Base-by-base conservation (phyloP, 2,797 vertebrate species). In the Parauchenoglanis ngamensis region DNA sequence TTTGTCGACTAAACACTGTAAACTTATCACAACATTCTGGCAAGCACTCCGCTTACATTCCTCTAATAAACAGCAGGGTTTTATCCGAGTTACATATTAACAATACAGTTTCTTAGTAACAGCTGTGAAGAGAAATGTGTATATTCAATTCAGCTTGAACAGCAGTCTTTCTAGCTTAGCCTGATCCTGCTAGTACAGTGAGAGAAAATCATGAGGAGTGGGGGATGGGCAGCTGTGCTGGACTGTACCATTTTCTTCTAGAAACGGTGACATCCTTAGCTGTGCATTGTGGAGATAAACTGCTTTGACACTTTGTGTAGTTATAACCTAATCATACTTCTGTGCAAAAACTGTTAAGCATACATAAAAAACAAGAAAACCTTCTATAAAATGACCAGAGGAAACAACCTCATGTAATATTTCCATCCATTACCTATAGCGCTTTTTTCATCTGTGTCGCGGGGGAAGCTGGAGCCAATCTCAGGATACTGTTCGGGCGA, bases 191-290 rank as follows among this genome's bases (percentile, higher is more conserved):
- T 15, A 63, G 23, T 35, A 87, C 61, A 77, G 59, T 49, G 61
- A 44, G n/a, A 82, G 44, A 76, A 83, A 75, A 87, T n/a, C 3
- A 44, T 31, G 17, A 21, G 12, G 82, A 84, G 63, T 12, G 75
- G 73, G 87, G 82, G 83, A 85, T 56, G 87, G 82, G 87, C 12
- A 59, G 75, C 65, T 31, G 31, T 68, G 13, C 2, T 59, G 40
- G 82, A 79, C 75, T 79, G 31, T 87, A 84, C 87, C 83, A 78
- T 84, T 67, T 84, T 52, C 61, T 70, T 70, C 63, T 11, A 52
- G 59, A 83, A 35, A 61, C n/a, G 12, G 2, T 77, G 28, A 67
- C 46, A 77, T 56, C 35, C 15, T 25, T 73, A 44, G 4, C 40
- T 78, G n/a, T 79, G n/a, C 15, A 28, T 21, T 25, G 40, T 61